phyloP scores from a whole-genome alignment of 2,113 vertebrate genomes.

The Stomatorhinus ivindoensis region DNA sequence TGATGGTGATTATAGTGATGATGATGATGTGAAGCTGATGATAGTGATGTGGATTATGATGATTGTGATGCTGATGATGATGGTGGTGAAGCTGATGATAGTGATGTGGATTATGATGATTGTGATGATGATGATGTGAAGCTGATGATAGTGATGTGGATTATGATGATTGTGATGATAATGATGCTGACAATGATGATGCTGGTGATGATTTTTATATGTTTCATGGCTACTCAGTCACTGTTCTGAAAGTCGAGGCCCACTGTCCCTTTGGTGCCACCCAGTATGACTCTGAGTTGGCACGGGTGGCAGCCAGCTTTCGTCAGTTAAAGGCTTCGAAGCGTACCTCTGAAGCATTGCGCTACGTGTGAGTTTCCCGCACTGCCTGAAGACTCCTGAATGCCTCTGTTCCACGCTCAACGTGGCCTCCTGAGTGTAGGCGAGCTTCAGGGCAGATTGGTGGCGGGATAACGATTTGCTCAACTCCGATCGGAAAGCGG shows the following conservation, averaged over 20 bases:
- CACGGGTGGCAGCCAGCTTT: neutral
- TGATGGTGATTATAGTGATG: neutral
- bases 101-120: neutral
- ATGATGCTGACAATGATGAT: neutral
- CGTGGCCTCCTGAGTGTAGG: neutral
- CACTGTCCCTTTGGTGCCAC: neutral
- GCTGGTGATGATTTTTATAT: neutral
- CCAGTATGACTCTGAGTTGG: neutral
- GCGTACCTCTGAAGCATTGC: neutral
- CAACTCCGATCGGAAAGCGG: neutral
- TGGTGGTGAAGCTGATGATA: neutral
- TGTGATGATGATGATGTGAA: neutral
- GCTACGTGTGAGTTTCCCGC: neutral
- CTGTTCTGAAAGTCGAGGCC: neutral
- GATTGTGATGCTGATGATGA: neutral
- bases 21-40: neutral
- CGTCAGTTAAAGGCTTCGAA: neutral
- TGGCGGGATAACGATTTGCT: neutral
- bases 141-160: neutral
- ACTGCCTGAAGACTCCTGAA: neutral
- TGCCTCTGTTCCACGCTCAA: neutral
- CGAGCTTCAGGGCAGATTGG: neutral
- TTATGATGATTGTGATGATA: neutral
- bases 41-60: neutral
- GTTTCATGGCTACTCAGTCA: neutral